These are phyloP conservation scores for Drosophila pruinosa DNA, from an alignment of 1,140 invertebrate species.

Conservation along the genomic window DNA sequence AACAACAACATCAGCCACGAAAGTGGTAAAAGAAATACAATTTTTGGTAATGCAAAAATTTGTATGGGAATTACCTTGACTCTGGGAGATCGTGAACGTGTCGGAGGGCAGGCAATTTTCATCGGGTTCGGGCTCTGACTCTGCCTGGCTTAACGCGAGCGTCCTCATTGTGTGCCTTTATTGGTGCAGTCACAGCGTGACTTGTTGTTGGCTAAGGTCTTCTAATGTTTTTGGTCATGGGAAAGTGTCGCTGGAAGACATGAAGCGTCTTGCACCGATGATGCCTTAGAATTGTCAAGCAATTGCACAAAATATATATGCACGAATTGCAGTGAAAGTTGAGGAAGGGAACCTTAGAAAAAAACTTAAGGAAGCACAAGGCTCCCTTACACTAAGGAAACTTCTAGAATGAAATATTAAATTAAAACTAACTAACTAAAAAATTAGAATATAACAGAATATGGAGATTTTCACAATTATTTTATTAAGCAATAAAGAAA, in stretches of 20 bases:
- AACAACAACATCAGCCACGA: background rate
- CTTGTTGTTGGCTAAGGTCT: slow-evolving; percentile 45
- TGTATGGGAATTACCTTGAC: slow-evolving; percentile 78
- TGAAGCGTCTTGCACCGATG: slow-evolving; percentile 17
- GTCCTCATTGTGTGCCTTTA: slow-evolving; percentile 57
- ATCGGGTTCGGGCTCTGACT: slow-evolving; percentile 15
- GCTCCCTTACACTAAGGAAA: no score
- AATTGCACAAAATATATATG: slow-evolving; percentile 22
- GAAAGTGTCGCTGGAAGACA: slow-evolving; percentile 51
- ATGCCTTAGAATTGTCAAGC: slow-evolving; percentile 39
- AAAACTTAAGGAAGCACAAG: background rate
- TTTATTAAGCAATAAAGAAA: no score
- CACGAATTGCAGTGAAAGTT: slow-evolving; percentile 32
- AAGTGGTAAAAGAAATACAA: slow-evolving; percentile 45
- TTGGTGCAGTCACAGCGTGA: slow-evolving; percentile 73
- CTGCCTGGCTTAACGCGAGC: slow-evolving; percentile 29
- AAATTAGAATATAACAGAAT: no score
- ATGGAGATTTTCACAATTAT: no score
- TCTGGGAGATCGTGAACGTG: slow-evolving; percentile 64
- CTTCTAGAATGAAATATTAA: no score
- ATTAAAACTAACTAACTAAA: no score
- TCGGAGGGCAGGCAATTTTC: slow-evolving; percentile 32
- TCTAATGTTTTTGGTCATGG: slow-evolving; percentile 72
- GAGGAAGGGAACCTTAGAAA: background rate
- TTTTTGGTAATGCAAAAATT: slow-evolving; percentile 71